These are phyloP conservation scores for Artibeus jamaicensis DNA, from an alignment of 2,797 vertebrate genomes.

Conservation along the genomic window DNA sequence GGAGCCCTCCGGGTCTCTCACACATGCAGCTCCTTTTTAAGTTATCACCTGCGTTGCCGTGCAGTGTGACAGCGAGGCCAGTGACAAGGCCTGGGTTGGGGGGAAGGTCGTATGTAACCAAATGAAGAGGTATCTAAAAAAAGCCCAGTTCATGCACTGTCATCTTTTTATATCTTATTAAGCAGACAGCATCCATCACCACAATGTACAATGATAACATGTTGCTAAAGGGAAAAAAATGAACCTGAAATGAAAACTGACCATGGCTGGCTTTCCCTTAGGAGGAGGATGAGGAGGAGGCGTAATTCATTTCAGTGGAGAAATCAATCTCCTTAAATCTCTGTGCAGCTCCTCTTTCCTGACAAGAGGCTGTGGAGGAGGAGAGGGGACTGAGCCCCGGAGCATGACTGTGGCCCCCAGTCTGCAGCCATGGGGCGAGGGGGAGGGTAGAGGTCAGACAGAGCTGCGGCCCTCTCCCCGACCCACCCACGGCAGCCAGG, in stretches of 20 bases:
- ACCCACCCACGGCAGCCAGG: not conserved
- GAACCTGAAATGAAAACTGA: not conserved
- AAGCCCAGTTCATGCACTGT: not conserved
- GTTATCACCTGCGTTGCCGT: not conserved
- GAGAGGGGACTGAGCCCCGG: rapidly evolving
- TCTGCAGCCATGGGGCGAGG: not conserved
- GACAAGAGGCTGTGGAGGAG: not conserved
- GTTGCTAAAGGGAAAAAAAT: not conserved
- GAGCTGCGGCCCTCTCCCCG: not conserved
- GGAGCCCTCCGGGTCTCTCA: not conserved
- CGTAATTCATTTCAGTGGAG: not conserved
- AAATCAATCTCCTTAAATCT: not conserved
- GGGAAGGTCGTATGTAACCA: not conserved
- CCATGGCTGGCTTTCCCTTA: not conserved
- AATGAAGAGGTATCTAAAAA: not conserved
- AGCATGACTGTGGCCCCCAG: not conserved
- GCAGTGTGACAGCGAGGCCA: not conserved
- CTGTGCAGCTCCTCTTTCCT: not conserved
- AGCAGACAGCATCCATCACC: not conserved
- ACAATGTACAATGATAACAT: not conserved
- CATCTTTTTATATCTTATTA: constrained; percentile 15
- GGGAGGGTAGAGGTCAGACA: not conserved
- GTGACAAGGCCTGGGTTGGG: not conserved
- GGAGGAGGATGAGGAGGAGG: not conserved
- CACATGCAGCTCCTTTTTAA: constrained; percentile 63